Conservation (phyloP, 2,797 vertebrate species). For the Sebastes hubbsi region DNA sequence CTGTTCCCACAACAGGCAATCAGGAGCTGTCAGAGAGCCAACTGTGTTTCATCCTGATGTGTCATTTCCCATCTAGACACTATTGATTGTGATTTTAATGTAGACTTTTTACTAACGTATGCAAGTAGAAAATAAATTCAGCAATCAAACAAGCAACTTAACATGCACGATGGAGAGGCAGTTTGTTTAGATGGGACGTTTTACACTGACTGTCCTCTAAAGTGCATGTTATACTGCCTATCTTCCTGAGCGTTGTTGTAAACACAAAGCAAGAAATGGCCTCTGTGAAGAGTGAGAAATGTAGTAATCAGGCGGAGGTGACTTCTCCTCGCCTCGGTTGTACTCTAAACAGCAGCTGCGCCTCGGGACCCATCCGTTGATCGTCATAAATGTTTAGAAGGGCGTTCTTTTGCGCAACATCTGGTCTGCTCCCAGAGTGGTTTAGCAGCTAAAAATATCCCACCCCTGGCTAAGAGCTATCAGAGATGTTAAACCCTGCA, state of each 20-base stretch:
- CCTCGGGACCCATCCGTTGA: slow-evolving; percentile 41
- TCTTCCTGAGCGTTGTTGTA: background rate
- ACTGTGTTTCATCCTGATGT: slow-evolving; percentile 32
- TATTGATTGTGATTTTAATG: slow-evolving; percentile 36
- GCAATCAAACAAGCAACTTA: background rate
- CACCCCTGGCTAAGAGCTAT: background rate
- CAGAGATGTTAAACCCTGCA: slow-evolving; percentile 18
- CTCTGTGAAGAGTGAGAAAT: slow-evolving; percentile 14
- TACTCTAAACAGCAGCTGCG: slow-evolving; percentile 60
- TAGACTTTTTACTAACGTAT: background rate
- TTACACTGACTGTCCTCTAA: slow-evolving; percentile 6
- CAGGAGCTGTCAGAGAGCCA: slow-evolving; percentile 54
- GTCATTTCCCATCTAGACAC: slow-evolving; percentile 42
- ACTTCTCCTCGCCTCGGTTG: slow-evolving; percentile 24
- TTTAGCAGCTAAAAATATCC: slow-evolving; percentile 40
- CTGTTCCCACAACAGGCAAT: slow-evolving; percentile 45
- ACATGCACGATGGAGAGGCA: background rate
- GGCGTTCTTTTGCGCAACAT: slow-evolving; percentile 58
- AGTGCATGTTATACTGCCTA: background rate
- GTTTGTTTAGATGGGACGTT: background rate
- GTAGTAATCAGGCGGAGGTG: slow-evolving; percentile 15
- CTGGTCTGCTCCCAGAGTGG: slow-evolving; percentile 51
- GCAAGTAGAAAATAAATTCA: background rate
- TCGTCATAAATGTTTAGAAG: slow-evolving; percentile 61
- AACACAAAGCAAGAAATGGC: slow-evolving; percentile 24